These are phyloP conservation scores for Furcifer pardalis DNA, from an alignment of 2,797 vertebrate species.

Conservation along the genomic window DNA sequence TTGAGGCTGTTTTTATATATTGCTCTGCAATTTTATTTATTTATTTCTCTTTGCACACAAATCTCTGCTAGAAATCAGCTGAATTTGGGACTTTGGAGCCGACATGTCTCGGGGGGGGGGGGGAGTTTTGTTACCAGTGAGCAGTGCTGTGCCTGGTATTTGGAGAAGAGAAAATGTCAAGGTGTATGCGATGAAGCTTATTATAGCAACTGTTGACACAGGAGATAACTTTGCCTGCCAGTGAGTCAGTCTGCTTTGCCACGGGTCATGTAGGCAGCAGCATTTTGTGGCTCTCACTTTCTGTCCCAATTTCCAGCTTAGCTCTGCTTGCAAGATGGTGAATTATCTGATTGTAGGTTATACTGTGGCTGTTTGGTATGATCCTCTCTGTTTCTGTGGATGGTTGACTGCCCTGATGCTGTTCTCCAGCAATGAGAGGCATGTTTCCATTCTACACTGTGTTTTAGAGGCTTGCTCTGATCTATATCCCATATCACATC, in stretches of 20 bases:
- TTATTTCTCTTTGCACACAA: background rate
- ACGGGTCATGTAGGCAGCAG: background rate
- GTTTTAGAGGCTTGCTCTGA: background rate
- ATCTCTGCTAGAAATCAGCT: background rate
- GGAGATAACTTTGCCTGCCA: background rate
- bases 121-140: background rate
- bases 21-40: no score
- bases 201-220: constrained; percentile 30
- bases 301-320: background rate
- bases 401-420: background rate
- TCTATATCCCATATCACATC: background rate
- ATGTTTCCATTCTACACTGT: background rate
- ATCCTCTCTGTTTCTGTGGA: constrained; percentile 12
- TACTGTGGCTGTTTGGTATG: background rate
- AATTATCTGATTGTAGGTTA: background rate
- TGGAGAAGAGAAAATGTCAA: constrained; percentile 37
- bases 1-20: background rate
- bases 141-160: background rate
- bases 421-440: background rate
- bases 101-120: background rate
- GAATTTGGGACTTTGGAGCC: background rate
- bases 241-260: constrained; percentile 30
- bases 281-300: background rate
- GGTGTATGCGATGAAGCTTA: constrained; percentile 53
- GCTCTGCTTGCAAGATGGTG: background rate